Percentiles rank a stretch among this genome's conserved stretches.
Evolutionary conservation across 2,888 invertebrate species (phyloP).

Genomic region (Lithophane leautieri): DNA sequence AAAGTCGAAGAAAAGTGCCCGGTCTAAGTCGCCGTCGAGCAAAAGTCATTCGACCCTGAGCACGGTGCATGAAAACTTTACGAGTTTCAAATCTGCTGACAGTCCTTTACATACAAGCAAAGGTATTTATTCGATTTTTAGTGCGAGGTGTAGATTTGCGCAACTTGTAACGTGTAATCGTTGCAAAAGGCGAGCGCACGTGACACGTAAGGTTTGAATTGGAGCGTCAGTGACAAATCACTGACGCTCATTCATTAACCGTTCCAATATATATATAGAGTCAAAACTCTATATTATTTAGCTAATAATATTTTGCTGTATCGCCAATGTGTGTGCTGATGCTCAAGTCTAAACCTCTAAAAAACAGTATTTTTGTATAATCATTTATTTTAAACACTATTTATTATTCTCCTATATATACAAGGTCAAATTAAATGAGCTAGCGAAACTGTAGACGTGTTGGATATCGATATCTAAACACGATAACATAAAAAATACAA

Average conservation of each 20-base stretch:
- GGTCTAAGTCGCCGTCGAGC: conserved; percentile 83
- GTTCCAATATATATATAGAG: too few species aligned
- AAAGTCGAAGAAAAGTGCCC: conserved; percentile 66
- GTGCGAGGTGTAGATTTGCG: conserved; percentile 4
- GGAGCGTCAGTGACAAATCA: too few species aligned
- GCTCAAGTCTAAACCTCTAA: conserved; percentile 27
- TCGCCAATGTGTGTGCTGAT: background rate
- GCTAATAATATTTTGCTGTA: background rate
- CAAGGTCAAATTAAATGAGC: too few species aligned
- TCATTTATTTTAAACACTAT: conserved; percentile 3
- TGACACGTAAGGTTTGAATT: background rate
- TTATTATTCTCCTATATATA: conserved; percentile 21
- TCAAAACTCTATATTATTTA: too few species aligned
- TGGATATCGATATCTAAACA: too few species aligned
- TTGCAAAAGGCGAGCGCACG: background rate
- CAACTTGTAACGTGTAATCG: background rate
- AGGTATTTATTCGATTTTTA: conserved; percentile 70
- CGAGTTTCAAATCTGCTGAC: conserved; percentile 80
- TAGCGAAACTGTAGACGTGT: too few species aligned
- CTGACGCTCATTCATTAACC: too few species aligned
- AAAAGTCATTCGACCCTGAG: conserved; percentile 84
- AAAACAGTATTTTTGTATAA: conserved; percentile 11
- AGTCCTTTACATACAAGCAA: conserved; percentile 78
- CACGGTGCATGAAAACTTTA: conserved; percentile 83
- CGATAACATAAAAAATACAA: too few species aligned